Evolutionary conservation across 2,888 invertebrate genomes (phyloP).

Genomic region (Thelaira solivaga): DNA sequence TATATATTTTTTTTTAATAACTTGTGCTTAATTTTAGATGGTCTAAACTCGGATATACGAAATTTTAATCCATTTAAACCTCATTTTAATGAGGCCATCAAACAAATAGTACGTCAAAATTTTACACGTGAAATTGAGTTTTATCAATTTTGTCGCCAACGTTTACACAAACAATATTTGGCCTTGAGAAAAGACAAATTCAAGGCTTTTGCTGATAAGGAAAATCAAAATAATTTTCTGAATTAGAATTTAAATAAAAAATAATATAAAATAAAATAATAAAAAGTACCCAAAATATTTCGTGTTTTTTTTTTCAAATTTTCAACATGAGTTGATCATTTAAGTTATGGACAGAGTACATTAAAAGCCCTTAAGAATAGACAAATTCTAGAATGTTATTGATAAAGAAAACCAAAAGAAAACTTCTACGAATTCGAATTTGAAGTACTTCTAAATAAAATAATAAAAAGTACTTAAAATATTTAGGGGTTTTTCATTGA

Average conservation of each 20-base stretch:
- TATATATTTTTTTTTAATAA: too few species aligned
- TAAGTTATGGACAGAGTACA: too few species aligned
- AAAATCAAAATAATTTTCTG: slow-evolving; percentile 4
- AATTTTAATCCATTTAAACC: slow-evolving; percentile 92
- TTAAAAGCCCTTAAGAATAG: too few species aligned
- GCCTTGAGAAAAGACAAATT: slow-evolving; percentile 79
- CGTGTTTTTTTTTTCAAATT: background rate
- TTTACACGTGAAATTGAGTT: slow-evolving; percentile 95
- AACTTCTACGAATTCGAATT: too few species aligned
- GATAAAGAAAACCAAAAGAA: too few species aligned
- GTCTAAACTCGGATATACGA: slow-evolving; percentile 79
- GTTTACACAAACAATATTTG: slow-evolving; percentile 86
- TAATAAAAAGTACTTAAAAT: too few species aligned
- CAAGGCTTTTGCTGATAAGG: background rate
- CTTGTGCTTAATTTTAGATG: too few species aligned
- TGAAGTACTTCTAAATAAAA: too few species aligned
- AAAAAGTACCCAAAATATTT: too few species aligned
- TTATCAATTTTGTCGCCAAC: slow-evolving; percentile 91
- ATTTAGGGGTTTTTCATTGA: too few species aligned
- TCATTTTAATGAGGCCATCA: slow-evolving; percentile 87
- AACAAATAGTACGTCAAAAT: slow-evolving; percentile 88
- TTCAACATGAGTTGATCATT: background rate
- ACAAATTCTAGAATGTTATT: too few species aligned
- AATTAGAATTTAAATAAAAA: slow-evolving; percentile 20
- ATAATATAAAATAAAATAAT: background rate